A percentile compares a stretch with the other conserved stretches of the same genome.
These are phyloP conservation scores for Drosophila bifasciata DNA, from an alignment of 1,140 invertebrate genomes.

Conservation along the genomic window DNA sequence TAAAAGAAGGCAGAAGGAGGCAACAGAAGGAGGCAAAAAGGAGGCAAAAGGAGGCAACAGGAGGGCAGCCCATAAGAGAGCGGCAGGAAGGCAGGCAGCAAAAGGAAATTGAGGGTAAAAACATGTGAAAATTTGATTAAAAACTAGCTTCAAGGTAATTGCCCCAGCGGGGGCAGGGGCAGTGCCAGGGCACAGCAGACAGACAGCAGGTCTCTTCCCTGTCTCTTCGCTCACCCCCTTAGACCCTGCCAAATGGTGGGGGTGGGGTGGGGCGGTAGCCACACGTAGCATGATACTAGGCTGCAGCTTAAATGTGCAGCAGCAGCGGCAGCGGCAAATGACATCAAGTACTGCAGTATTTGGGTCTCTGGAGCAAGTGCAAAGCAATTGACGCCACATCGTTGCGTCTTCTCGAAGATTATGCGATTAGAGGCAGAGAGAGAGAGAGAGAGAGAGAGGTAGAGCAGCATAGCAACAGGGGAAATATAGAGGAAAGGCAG, in stretches of 20 bases:
- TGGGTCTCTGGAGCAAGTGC: conserved; percentile 83
- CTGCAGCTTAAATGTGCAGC: conserved; percentile 16
- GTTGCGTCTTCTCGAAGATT: conserved; percentile 52
- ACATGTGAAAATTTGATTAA: conserved; percentile 76
- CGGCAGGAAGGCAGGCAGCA: not conserved
- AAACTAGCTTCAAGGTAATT: conserved; percentile 75
- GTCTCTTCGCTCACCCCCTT: conserved; percentile 8
- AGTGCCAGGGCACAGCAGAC: conserved; percentile 7
- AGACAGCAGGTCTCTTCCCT: conserved; percentile 12
- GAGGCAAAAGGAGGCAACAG: not conserved
- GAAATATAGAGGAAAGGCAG: too few relatives aligned
- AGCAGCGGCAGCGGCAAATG: conserved; percentile 8
- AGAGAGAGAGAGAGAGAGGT: not conserved
- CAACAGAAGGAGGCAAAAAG: too few relatives aligned
- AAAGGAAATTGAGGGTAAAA: conserved; percentile 45
- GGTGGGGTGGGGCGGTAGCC: too few relatives aligned
- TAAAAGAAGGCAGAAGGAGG: not conserved
- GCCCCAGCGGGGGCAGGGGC: conserved; percentile 10
- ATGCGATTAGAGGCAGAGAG: conserved; percentile 59
- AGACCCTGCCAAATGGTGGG: conserved; percentile 8
- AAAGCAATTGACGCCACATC: conserved; percentile 74
- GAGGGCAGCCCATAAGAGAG: not conserved
- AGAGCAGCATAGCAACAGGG: too few relatives aligned
- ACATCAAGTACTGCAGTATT: conserved; percentile 46
- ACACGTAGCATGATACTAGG: conserved; percentile 13